Base-by-base conservation (phyloP, 2,797 vertebrate genomes). In the Limosa lapponica region DNA sequence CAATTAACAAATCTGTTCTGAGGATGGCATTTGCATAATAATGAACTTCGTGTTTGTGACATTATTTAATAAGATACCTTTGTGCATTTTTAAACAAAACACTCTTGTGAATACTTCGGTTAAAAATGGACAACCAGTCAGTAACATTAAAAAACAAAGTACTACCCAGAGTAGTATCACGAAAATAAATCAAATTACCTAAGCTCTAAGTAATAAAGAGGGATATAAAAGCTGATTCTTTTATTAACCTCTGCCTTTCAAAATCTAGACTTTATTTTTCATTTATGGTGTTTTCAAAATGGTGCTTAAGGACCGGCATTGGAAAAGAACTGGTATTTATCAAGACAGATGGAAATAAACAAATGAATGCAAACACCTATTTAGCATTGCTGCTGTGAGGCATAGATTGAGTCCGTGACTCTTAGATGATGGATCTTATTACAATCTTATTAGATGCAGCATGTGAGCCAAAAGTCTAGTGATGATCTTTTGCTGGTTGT, bases 1-100 rank as follows among this genome's bases (percentile, higher is more conserved):
- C 98, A 99, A 99, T 99, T 99, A 99, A 99, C 99, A 98, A 99
- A 99, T 99, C 98, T 99, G 98, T 98, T 98, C 98, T 97, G 98
- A 98, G 98, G 97, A 98, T 97, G 94, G 97, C 94, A 99, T 99
- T 99, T 99, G 98, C 99, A 99, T 99, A 98, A 99, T 99, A 99
- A 99, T 99, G 98, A 98, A 98, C 97, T 98, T 98, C 98, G 98
- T 98, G 98, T 98, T 98, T 98, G 98, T 98, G 98, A 98, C 98
- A 98, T 98, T 98, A 98, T 98, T 98, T 98, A 99, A 99, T 99
- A 98, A 99, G 98, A 98, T 98, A 98, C 98, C 98, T 98, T 98
- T 98, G 98, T 98, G 98, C 97, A 98, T 98, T 98, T 98, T 98
- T 97, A 97, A 98, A 97, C 95, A 96, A 97, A 98, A 98, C 87